Conservation (phyloP, 2,113 vertebrate species). For the Poicephalus gulielmi region DNA sequence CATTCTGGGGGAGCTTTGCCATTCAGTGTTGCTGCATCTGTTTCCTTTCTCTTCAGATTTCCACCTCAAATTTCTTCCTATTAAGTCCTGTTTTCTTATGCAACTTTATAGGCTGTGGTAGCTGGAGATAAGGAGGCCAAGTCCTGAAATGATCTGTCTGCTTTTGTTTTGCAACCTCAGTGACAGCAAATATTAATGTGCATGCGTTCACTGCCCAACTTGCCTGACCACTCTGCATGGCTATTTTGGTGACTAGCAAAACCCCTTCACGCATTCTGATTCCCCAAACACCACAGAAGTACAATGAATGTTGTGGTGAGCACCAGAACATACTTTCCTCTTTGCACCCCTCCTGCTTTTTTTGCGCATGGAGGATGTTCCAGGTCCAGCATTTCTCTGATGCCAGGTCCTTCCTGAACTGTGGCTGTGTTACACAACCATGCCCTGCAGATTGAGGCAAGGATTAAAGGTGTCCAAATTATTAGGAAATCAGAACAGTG, state of each 20-base stretch:
- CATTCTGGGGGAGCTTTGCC: background rate
- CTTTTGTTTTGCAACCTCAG: slow-evolving; percentile 47
- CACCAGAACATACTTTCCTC: background rate
- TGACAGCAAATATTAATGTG: slow-evolving; percentile 53
- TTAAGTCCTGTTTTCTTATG: slow-evolving; percentile 25
- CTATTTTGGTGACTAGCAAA: background rate
- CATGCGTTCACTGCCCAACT: background rate
- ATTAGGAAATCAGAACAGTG: slow-evolving; percentile 68
- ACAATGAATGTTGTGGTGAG: background rate
- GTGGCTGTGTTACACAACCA: slow-evolving; percentile 55
- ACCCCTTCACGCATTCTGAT: background rate
- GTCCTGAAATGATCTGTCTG: slow-evolving; percentile 52
- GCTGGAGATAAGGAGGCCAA: slow-evolving; percentile 56
- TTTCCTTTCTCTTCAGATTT: background rate
- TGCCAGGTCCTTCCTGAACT: slow-evolving; percentile 35
- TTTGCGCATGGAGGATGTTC: background rate
- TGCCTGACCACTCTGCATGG: slow-evolving; percentile 14
- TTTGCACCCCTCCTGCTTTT: background rate
- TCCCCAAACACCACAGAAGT: background rate
- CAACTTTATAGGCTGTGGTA: slow-evolving; percentile 35
- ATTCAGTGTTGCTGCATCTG: background rate
- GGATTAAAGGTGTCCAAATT: slow-evolving; percentile 71
- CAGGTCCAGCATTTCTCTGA: background rate
- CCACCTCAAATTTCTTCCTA: background rate
- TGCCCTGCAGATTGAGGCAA: slow-evolving; percentile 39